Evolutionary conservation across 2,888 invertebrate species (phyloP).

Genomic region (Dioctria rufipes): DNA sequence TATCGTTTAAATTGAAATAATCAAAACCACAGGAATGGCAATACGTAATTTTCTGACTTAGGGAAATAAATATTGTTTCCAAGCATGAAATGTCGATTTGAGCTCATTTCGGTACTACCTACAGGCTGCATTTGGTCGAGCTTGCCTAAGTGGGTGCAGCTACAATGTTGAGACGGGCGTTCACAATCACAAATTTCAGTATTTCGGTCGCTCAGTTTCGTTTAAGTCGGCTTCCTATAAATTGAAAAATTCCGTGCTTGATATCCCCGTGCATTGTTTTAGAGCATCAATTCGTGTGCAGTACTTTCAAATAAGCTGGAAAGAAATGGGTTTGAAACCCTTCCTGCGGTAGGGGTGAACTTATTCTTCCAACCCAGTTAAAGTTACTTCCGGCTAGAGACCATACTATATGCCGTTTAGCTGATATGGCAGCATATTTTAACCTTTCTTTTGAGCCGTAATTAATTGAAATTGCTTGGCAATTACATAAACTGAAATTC

Average conservation of each 20-base stretch:
- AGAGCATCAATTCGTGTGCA: constrained; percentile 42
- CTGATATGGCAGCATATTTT: background rate
- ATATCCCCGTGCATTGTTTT: constrained; percentile 29
- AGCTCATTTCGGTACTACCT: constrained; percentile 56
- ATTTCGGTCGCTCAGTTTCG: background rate
- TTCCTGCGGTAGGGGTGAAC: background rate
- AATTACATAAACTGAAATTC: constrained; percentile 27
- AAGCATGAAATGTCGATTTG: constrained; percentile 71
- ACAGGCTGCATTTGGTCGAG: background rate
- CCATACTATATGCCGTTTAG: constrained; percentile 19
- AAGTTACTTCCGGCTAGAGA: constrained; percentile 40
- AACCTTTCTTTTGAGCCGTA: constrained; percentile 38
- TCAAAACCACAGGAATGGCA: constrained; percentile 14
- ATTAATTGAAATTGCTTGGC: constrained; percentile 42
- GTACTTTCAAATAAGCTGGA: too few relatives aligned
- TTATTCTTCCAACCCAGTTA: constrained; percentile 29
- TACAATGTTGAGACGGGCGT: background rate
- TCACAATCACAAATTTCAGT: background rate
- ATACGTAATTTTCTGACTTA: constrained; percentile 28
- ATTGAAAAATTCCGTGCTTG: constrained; percentile 44
- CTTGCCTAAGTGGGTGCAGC: background rate
- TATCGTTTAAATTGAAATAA: constrained; percentile 40
- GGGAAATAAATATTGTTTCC: constrained; percentile 68
- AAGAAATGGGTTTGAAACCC: background rate
- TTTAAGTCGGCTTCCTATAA: constrained; percentile 25